Evolutionary conservation across 1,140 invertebrate species (phyloP).

Genomic region (Tribolium madens): DNA sequence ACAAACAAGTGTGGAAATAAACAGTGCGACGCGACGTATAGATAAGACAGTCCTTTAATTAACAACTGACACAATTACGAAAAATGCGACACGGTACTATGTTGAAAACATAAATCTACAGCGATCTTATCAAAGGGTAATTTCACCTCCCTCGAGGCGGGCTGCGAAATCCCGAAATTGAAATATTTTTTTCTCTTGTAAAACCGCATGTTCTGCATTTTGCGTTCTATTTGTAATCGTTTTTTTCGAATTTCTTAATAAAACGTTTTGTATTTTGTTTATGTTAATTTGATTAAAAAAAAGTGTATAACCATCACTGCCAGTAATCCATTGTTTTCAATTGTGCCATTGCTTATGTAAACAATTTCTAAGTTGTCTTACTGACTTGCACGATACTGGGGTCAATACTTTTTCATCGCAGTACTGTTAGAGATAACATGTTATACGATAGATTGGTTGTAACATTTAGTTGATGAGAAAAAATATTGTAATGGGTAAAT

Average conservation of each 20-base stretch:
- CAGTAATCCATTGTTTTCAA: not conserved
- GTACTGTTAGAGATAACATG: conserved; percentile 23
- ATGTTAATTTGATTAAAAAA: too few relatives aligned
- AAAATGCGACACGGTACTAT: conserved; percentile 52
- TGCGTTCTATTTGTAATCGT: too few relatives aligned
- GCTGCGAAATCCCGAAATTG: not conserved
- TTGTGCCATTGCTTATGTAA: not conserved
- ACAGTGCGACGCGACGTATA: conserved; percentile 44
- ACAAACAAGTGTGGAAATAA: conserved; percentile 51
- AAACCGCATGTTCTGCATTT: too few relatives aligned
- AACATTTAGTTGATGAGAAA: conserved; percentile 2
- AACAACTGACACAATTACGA: conserved; percentile 59
- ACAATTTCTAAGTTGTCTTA: conserved; percentile 16
- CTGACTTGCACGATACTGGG: conserved; percentile 23
- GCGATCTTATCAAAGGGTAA: conserved; percentile 55
- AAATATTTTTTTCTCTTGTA: too few relatives aligned
- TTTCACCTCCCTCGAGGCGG: conserved; percentile 51
- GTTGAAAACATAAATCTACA: conserved; percentile 53
- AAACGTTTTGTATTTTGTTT: too few relatives aligned
- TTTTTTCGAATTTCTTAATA: too few relatives aligned
- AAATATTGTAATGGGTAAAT: conserved; percentile 11
- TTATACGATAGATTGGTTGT: conserved; percentile 25
- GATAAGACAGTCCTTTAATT: conserved; percentile 57
- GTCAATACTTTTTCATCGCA: conserved; percentile 44
- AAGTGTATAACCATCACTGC: too few relatives aligned